These are phyloP conservation scores for Palythoa grandis DNA, from an alignment of 92 coral and sea anemone species.

Conservation along the genomic window DNA sequence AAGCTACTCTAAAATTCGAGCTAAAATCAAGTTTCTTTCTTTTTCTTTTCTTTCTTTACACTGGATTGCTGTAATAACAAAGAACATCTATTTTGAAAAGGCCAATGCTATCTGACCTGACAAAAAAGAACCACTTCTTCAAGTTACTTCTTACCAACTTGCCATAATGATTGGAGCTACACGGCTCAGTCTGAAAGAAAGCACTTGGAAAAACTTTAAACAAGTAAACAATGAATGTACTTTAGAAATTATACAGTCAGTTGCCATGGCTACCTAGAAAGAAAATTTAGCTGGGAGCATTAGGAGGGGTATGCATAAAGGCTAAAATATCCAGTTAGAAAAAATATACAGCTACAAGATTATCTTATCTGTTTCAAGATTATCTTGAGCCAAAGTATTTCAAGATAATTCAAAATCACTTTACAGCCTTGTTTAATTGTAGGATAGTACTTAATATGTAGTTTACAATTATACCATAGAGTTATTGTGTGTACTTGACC, in stretches of 20 bases:
- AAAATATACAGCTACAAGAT: too few relatives aligned
- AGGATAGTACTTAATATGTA: background rate
- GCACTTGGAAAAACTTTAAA: slow-evolving; percentile 4
- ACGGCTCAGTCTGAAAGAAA: slow-evolving; percentile 28
- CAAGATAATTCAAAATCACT: too few relatives aligned
- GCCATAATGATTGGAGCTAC: slow-evolving; percentile 22
- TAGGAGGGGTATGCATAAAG: too few relatives aligned
- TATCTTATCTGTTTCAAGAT: too few relatives aligned
- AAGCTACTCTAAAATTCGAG: too few relatives aligned
- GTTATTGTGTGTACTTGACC: slow-evolving; percentile 44
- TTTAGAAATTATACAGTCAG: too few relatives aligned
- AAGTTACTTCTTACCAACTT: slow-evolving; percentile 25
- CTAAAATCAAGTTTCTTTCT: too few relatives aligned
- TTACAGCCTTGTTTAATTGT: too few relatives aligned
- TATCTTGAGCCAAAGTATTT: too few relatives aligned
- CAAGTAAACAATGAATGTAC: too few relatives aligned
- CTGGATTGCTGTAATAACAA: background rate
- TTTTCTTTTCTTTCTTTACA: too few relatives aligned
- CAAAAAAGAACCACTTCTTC: background rate
- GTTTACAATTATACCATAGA: background rate
- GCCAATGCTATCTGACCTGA: background rate
- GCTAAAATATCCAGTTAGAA: too few relatives aligned
- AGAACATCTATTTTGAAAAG: background rate
- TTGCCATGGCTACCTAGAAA: background rate
- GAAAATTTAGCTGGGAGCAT: background rate